A percentile compares a stretch with the other conserved stretches of the same genome.
Conservation (phyloP, 2,113 vertebrate species). For the Carassius auratus region DNA sequence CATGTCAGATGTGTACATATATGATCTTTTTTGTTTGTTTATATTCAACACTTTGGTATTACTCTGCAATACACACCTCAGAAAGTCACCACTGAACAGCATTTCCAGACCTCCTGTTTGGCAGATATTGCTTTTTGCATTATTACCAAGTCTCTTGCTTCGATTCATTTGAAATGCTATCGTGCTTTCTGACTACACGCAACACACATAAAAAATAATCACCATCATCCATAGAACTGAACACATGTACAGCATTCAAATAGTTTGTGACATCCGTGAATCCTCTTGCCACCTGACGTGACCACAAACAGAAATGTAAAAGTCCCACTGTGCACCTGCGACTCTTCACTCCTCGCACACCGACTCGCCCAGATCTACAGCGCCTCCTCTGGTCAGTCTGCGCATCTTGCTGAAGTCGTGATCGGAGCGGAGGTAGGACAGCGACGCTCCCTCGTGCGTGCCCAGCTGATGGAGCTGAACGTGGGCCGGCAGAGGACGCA, state of each 20-base stretch:
- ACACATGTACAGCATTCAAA: constrained; percentile 14
- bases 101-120: constrained; percentile 25
- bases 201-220: constrained; percentile 1
- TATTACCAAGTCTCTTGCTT: constrained; percentile 38
- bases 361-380: constrained; percentile 81
- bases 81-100: constrained; percentile 20
- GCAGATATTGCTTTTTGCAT: constrained; percentile 57
- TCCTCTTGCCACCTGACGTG: background rate
- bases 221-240: constrained; percentile 14
- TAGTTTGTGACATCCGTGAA: constrained; percentile 3
- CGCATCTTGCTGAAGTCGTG: constrained; percentile 82
- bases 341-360: constrained; percentile 79
- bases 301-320: background rate
- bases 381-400: constrained; percentile 80
- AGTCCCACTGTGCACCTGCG: constrained; percentile 30
- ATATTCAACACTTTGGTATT: constrained; percentile 71
- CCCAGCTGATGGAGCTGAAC: constrained; percentile 77
- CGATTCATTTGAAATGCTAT: background rate
- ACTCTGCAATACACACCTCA: constrained; percentile 60
- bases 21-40: constrained; percentile 19
- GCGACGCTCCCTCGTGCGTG: constrained; percentile 71
- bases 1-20: constrained; percentile 51
- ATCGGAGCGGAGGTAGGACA: constrained; percentile 80
- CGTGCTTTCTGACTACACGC: background rate
- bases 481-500: constrained; percentile 73